A percentile compares a stretch with the other conserved stretches of the same genome.
Evolutionary conservation across 2,797 vertebrate genomes (phyloP).

Genomic region (Otolemur crassicaudatus): DNA sequence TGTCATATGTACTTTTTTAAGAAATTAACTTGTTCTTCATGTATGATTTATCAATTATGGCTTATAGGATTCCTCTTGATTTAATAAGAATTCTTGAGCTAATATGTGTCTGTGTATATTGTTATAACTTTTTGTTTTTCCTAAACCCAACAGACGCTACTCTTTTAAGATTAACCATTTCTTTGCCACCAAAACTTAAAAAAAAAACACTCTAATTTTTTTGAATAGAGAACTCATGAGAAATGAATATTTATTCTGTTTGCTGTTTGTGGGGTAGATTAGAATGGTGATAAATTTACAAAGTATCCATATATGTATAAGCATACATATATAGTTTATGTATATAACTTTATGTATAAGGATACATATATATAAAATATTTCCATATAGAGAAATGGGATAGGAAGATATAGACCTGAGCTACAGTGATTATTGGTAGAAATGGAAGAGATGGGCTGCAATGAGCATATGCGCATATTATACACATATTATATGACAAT

Average conservation of each 20-base stretch:
- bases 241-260: neutral
- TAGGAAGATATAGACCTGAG: neutral
- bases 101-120: neutral
- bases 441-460: neutral
- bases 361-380: neutral
- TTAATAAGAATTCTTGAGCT: conserved; percentile 53
- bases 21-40: conserved; percentile 29
- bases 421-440: neutral
- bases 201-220: neutral
- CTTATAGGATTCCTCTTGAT: conserved; percentile 3
- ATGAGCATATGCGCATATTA: neutral
- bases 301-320: neutral
- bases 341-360: neutral
- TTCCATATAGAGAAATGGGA: neutral
- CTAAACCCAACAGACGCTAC: conserved; percentile 14
- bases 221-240: conserved; percentile 23
- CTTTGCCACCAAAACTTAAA: conserved; percentile 41
- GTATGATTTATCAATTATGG: neutral
- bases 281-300: conserved; percentile 36
- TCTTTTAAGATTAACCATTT: conserved; percentile 5
- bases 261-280: neutral
- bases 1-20: neutral
- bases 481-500: neutral
- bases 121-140: conserved; percentile 19
- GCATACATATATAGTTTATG: neutral